Conservation (phyloP, 2,113 vertebrate species). For the Pandion haliaetus region DNA sequence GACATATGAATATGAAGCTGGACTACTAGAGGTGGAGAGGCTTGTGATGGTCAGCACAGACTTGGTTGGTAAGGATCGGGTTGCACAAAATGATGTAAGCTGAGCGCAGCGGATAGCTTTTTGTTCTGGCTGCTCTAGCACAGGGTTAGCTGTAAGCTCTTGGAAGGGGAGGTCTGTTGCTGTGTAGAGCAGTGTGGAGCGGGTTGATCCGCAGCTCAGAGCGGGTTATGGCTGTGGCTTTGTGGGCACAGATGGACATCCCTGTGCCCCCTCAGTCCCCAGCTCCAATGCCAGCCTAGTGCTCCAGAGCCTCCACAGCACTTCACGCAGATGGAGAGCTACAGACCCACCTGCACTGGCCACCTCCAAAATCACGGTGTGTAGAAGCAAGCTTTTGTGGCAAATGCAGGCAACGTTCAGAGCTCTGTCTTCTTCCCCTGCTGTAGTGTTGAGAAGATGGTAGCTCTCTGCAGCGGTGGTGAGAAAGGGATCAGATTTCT, state of each 20-base stretch:
- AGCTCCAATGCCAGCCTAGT: neutral
- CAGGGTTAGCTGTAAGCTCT: neutral
- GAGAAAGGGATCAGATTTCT: neutral
- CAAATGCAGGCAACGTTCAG: neutral
- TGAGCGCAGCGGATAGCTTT: rapidly evolving
- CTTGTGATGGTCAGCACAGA: neutral
- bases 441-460: neutral
- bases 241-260: rapidly evolving
- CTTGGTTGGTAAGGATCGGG: neutral
- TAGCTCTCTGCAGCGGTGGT: neutral
- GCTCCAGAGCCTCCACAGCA: neutral
- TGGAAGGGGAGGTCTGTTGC: too few relatives aligned
- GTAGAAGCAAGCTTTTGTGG: neutral
- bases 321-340: neutral
- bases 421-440: neutral
- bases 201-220: neutral
- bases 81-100: neutral
- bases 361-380: neutral
- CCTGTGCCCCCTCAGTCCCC: neutral
- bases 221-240: neutral
- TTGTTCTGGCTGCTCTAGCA: neutral
- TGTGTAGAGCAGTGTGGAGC: neutral
- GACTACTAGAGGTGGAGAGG: neutral
- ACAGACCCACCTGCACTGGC: neutral
- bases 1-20: neutral